Base-by-base conservation (phyloP, 1,140 invertebrate species). In the Orchesella cincta region DNA sequence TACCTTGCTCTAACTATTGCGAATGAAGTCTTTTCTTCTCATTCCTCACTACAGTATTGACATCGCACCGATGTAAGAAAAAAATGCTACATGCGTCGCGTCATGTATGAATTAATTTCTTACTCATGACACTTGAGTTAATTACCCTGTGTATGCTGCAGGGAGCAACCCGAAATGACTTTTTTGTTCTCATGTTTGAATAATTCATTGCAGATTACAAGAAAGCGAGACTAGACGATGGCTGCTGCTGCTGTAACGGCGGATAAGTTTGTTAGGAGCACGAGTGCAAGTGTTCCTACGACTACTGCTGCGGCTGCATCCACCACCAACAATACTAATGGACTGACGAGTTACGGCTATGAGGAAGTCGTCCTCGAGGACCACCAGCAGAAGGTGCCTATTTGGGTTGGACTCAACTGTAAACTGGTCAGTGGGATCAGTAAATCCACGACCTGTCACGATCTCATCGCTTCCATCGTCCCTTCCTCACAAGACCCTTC, bases 401-500 rank as follows among this genome's bases (percentile, higher is more conserved):
- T 77, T 35, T 77, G 76, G 76, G 51, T 77, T 34, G 76, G 76
- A 46, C 39, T 46, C 14, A 71, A 77, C 35, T 77, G 76, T 52
- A 77, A 77, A 39, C 67, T 77, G 20, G 76, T 77, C 26, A 77
- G 76, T 51, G 76, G 76, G 23, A 77, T 77, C 70, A 57, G 33
- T 39, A 77, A 62, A 62, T 73, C 79, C 31, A 52, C 79, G 57
- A 80, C 79, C 29, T 80, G 79, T 62, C 67, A 57, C 31, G 33
- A 62, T 78, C 36, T 74, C 35, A 75, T 75, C n/a, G 46, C 54
- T n/a, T 67, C 78, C 77, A 46, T 73, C 73, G 46, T 81, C 77
- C 70, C 46, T 29, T 51, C 77, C 34, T 67, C 62, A 8, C 76
- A 79, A n/a, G 85, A 85, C 62, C 78, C 82, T 52, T 80, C 77